A percentile compares a stretch with the other conserved stretches of the same genome.
phyloP scores from a whole-genome alignment of 37 sponge, comb jelly and placozoan genomes.

The Cliona cf. orientalis region DNA sequence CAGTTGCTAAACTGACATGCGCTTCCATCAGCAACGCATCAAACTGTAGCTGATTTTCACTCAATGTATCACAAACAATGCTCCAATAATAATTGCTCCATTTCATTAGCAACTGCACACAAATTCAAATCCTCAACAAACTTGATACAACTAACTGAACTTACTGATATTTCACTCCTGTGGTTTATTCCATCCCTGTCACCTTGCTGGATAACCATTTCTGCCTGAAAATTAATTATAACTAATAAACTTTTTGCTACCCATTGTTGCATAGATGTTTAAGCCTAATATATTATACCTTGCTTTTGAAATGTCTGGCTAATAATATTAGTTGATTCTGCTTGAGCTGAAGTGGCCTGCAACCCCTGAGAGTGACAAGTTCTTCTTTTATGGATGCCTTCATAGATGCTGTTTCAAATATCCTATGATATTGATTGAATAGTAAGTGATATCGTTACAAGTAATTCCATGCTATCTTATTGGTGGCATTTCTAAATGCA shows the following conservation, averaged over 20 bases:
- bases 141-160: too few species aligned
- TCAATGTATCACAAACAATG: neutral
- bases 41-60: neutral
- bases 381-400: slow-evolving; percentile 24
- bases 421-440: too few species aligned
- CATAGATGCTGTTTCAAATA: slow-evolving; percentile 4
- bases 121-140: neutral
- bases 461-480: too few species aligned
- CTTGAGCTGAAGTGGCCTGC: slow-evolving; percentile 23
- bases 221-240: too few species aligned
- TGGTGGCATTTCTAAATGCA: too few species aligned
- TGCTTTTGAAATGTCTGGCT: slow-evolving; percentile 71
- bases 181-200: too few species aligned
- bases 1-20: slow-evolving; percentile 56
- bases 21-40: slow-evolving; percentile 42
- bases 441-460: too few species aligned
- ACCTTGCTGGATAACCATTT: too few species aligned
- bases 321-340: slow-evolving; percentile 15
- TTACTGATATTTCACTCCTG: too few species aligned
- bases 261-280: too few species aligned
- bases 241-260: too few species aligned
- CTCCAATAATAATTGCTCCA: slow-evolving; percentile 65
- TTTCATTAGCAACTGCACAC: slow-evolving; percentile 22
- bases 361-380: slow-evolving; percentile 26
- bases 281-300: slow-evolving; percentile 23